Percentiles rank a stretch among this genome's conserved stretches.
Conservation (phyloP, 2,888 invertebrate species). For the Lumbricus terrestris region DNA sequence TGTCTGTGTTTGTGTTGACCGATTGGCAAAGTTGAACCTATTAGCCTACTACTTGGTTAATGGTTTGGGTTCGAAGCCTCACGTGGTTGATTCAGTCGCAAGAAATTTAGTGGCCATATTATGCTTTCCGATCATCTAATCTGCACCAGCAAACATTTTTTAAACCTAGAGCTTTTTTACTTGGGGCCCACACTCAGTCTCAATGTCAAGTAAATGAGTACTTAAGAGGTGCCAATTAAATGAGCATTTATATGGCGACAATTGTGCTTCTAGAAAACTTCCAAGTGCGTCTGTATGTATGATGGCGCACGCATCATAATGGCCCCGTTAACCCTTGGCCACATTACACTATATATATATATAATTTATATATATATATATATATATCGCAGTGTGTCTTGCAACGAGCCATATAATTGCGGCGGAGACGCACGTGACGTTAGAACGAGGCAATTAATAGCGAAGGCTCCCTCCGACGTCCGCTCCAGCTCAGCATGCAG, state of each 20-base stretch:
- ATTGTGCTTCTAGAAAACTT: background rate
- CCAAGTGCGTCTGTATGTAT: background rate
- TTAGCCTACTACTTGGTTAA: too few species aligned
- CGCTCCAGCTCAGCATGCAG: too few species aligned
- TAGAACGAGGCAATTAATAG: background rate
- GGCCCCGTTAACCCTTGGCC: background rate
- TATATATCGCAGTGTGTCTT: background rate
- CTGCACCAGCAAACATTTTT: background rate
- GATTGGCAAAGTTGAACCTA: background rate
- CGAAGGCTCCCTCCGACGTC: background rate
- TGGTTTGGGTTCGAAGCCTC: background rate
- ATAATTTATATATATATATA: too few species aligned
- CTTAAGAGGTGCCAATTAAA: too few species aligned
- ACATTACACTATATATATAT: background rate
- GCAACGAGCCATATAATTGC: too few species aligned
- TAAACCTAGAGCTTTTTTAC: background rate
- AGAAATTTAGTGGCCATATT: too few species aligned
- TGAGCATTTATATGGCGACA: background rate
- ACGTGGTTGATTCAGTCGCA: too few species aligned
- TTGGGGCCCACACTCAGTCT: background rate
- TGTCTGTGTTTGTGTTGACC: background rate
- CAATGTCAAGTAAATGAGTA: background rate
- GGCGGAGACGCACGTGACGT: background rate
- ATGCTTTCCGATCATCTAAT: background rate
- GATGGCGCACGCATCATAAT: background rate